Evolutionary conservation across 2,888 invertebrate species (phyloP).

Genomic region (Eupithecia centaureata): DNA sequence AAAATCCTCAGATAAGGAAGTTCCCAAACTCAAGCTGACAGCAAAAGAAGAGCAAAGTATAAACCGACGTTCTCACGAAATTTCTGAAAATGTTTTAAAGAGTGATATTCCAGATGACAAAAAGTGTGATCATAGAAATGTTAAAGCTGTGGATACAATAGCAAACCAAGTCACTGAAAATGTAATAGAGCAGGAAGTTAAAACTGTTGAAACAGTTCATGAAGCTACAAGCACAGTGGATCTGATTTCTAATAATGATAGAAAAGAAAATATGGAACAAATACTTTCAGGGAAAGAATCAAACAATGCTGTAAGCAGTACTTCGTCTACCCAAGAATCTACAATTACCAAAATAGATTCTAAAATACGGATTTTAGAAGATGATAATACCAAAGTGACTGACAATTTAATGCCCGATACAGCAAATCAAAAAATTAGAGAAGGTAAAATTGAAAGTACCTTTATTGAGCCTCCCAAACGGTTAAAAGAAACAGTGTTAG

Average conservation of each 20-base stretch:
- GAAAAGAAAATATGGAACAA: background rate
- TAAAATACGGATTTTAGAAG: conserved; percentile 6
- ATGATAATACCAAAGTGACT: background rate
- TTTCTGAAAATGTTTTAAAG: background rate
- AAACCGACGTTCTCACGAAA: background rate
- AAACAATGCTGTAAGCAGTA: conserved; percentile 9
- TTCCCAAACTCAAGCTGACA: background rate
- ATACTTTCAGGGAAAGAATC: conserved; percentile 9
- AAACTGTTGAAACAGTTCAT: conserved; percentile 4
- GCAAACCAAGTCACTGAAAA: conserved; percentile 5
- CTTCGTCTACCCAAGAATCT: conserved; percentile 2
- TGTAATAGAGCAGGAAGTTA: conserved; percentile 17
- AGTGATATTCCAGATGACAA: conserved; percentile 1
- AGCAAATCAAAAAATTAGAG: background rate
- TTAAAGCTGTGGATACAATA: conserved; percentile 7
- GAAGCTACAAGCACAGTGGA: conserved; percentile 5
- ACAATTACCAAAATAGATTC: conserved; percentile 1
- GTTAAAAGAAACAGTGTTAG: conserved; percentile 4
- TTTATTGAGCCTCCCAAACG: conserved; percentile 9
- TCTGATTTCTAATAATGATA: conserved; percentile 1
- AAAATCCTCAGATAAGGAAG: background rate
- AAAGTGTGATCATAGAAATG: conserved; percentile 10
- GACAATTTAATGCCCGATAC: background rate
- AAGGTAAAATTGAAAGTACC: background rate
- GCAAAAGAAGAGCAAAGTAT: background rate